Conservation (phyloP, 2,113 vertebrate species). For the Melospiza georgiana region DNA sequence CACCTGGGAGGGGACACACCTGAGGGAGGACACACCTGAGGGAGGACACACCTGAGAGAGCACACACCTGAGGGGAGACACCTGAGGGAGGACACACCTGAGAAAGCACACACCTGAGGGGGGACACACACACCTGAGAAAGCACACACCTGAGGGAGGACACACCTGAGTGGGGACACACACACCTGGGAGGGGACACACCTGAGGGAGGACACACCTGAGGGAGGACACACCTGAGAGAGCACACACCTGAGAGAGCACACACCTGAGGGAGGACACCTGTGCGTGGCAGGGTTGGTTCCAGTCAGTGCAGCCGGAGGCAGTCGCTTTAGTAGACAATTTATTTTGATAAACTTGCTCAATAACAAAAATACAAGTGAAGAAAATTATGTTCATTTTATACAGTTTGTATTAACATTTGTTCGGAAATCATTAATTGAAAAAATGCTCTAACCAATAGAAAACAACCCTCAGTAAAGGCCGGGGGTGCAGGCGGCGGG, state of each 20-base stretch:
- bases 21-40: not conserved
- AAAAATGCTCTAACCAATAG: conserved; percentile 75
- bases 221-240: not conserved
- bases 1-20: no score
- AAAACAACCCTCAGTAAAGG: conserved; percentile 49
- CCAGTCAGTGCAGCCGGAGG: not conserved
- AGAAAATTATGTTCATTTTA: conserved; percentile 85
- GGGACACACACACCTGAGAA: not conserved
- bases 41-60: not conserved
- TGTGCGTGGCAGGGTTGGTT: fast-evolving
- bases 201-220: not conserved
- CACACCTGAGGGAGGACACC: not conserved
- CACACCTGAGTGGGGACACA: no score
- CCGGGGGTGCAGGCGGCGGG: not conserved
- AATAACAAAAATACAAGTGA: conserved; percentile 89
- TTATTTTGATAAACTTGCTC: conserved; percentile 88
- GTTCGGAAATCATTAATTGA: conserved; percentile 76
- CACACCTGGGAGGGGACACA: no score
- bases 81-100: no score
- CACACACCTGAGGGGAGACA: not conserved
- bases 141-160: not conserved
- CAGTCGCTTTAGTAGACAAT: conserved; percentile 81
- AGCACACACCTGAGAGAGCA: not conserved
- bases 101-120: not conserved
- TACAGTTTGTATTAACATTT: conserved; percentile 83